Base-by-base conservation (phyloP, 2,797 vertebrate species). In the Rhynchonycteris naso region DNA sequence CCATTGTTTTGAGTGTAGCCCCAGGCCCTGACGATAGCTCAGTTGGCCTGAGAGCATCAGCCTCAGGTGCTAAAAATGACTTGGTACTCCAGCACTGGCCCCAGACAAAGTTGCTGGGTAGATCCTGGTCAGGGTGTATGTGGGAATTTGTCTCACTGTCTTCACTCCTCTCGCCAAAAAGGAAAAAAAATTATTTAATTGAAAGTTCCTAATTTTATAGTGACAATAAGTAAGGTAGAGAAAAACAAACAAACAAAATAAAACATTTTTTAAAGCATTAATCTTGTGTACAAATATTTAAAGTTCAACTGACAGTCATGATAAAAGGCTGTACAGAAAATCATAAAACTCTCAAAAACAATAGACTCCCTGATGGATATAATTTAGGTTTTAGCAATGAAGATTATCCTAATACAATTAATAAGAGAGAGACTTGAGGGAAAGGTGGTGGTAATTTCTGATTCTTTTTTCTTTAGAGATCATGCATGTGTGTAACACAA, bases 391-490 rank as follows among this genome's bases (percentile, higher is more conserved):
- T 28, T 75, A 83, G n/a, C 9, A 19, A n/a, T 90, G 33, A 43
- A 3, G 5, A 75, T 96, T 94, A 95, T 80, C 81, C 97, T 90
- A 82, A 69, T 93, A 43, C 15, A 88, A 87, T 89, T 74, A 54
- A 92, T 2, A 61, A 83, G 81, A 93, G 82, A 92, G 38, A 76
- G 10, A 68, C 14, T 13, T 85, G 21, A 52, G 7, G 22, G 28
- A 0, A 59, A 56, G 0, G 30, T 14, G 30, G 26, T 85, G 16
- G 85, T 68, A 30, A 52, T 14, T 92, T 83, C 2, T 74, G 43
- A 79, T 52, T 88, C 2, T 0, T 76, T 71, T 61, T 52, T 91
- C 16, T 90, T 61, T n/a, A 92, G 68, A 86, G 28, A 96, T 56
- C 28, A 21, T 52, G 54, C 8, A 30, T 83, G n/a, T 0, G 50